These are phyloP conservation scores for Dilophus febrilis DNA, from an alignment of 2,888 invertebrate genomes.

Conservation along the genomic window DNA sequence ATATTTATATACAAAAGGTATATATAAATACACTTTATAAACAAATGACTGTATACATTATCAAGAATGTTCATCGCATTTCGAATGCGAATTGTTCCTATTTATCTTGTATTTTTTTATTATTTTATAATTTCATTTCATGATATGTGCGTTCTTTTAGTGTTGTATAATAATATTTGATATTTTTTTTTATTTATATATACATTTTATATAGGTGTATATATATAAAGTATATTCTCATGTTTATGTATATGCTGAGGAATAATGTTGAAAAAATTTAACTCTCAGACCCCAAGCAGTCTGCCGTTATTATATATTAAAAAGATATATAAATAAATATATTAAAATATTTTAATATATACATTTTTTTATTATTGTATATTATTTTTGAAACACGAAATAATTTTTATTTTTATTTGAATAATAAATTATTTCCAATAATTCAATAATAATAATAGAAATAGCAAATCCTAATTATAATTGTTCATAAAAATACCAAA, in stretches of 20 bases:
- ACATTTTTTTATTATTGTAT: too few relatives aligned
- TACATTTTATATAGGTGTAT: neutral
- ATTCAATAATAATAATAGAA: too few relatives aligned
- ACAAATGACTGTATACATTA: slow-evolving; percentile 2
- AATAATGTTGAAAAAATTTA: too few relatives aligned
- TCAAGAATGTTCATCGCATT: slow-evolving; percentile 1
- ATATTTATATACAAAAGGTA: neutral
- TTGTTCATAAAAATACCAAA: too few relatives aligned
- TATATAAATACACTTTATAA: neutral
- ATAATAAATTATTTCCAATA: too few relatives aligned
- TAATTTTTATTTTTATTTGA: too few relatives aligned
- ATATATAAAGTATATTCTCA: neutral
- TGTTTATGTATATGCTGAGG: too few relatives aligned
- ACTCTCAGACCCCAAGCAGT: slow-evolving; percentile 27
- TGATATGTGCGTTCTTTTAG: neutral
- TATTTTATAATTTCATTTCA: neutral
- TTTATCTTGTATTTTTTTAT: neutral
- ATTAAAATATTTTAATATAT: too few relatives aligned
- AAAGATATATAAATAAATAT: too few relatives aligned
- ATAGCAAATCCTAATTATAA: too few relatives aligned
- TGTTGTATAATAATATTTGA: neutral
- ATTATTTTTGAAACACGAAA: too few relatives aligned
- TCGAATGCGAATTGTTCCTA: neutral
- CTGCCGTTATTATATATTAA: slow-evolving; percentile 15
- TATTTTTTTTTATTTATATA: neutral